Evolutionary conservation across 1,140 invertebrate genomes (phyloP).

Genomic region (Platyura marginata): DNA sequence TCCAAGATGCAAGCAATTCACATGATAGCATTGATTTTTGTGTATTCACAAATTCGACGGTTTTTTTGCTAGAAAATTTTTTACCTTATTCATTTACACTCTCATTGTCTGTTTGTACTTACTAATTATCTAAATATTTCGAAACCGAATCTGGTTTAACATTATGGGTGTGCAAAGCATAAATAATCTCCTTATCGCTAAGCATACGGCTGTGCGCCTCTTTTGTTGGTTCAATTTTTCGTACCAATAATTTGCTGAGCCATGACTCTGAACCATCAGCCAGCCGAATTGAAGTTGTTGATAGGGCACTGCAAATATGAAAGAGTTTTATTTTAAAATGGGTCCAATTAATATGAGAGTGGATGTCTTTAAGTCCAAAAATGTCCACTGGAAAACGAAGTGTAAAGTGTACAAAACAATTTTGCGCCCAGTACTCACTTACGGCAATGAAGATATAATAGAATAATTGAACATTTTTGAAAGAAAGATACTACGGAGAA

Average conservation of each 20-base stretch:
- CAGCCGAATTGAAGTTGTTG: constrained; percentile 26
- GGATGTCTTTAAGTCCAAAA: too few relatives aligned
- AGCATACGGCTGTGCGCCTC: constrained; percentile 89
- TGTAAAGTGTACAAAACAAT: neutral
- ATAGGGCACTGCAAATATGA: constrained; percentile 2
- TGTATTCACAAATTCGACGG: constrained; percentile 56
- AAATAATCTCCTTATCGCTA: constrained; percentile 86
- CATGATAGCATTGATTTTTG: constrained; percentile 48
- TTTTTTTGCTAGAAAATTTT: constrained; percentile 46
- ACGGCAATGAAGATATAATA: too few relatives aligned
- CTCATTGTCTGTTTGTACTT: constrained; percentile 28
- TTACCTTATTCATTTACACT: neutral
- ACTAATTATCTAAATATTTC: constrained; percentile 82
- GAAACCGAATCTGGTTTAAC: constrained; percentile 72
- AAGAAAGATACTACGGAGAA: too few relatives aligned
- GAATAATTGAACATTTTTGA: too few relatives aligned
- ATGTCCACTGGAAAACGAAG: too few relatives aligned
- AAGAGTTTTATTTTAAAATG: too few relatives aligned
- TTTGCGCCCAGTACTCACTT: too few relatives aligned
- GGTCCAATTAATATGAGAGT: too few relatives aligned
- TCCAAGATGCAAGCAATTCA: constrained; percentile 69
- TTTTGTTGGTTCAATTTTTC: constrained; percentile 84
- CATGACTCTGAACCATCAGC: constrained; percentile 51
- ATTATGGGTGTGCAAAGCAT: constrained; percentile 86
- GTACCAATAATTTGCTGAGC: constrained; percentile 73